Evolutionary conservation across 1,140 invertebrate species (phyloP).

Genomic region (Cyclina sinensis): DNA sequence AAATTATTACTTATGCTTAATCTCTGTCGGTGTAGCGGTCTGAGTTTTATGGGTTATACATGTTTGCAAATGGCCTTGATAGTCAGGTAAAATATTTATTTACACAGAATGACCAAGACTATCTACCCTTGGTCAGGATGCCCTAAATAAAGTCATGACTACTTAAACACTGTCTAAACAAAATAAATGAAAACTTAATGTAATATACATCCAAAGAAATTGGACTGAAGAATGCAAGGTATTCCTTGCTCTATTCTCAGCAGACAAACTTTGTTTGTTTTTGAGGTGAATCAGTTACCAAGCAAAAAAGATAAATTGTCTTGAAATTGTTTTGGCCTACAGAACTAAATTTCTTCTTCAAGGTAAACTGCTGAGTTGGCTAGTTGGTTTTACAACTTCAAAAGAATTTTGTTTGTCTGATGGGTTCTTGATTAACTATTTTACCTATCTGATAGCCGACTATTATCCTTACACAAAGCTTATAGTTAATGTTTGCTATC

Average conservation of each 20-base stretch:
- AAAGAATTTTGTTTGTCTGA: conserved; percentile 23
- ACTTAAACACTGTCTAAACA: conserved; percentile 5
- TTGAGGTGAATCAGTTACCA: conserved; percentile 44
- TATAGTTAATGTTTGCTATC: background rate
- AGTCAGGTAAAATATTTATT: no score
- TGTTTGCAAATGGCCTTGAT: no score
- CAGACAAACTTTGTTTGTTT: conserved; percentile 50
- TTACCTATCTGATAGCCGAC: background rate
- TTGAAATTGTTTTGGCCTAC: conserved; percentile 28
- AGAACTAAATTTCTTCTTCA: conserved; percentile 30
- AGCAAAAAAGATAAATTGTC: conserved; percentile 26
- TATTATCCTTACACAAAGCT: background rate
- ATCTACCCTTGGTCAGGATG: conserved; percentile 8
- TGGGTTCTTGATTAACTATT: conserved; percentile 31
- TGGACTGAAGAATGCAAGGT: conserved; percentile 14
- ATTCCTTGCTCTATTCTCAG: conserved; percentile 9
- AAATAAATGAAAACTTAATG: background rate
- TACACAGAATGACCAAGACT: background rate
- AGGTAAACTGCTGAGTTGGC: conserved; percentile 34
- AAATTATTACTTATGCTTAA: no score
- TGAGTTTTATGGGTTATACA: no score
- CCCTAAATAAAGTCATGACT: background rate
- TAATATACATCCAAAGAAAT: background rate
- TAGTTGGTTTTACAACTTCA: conserved; percentile 16
- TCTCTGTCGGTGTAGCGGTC: no score